Evolutionary conservation across 2,888 invertebrate species (phyloP).

Genomic region (Campaea margaritaria): DNA sequence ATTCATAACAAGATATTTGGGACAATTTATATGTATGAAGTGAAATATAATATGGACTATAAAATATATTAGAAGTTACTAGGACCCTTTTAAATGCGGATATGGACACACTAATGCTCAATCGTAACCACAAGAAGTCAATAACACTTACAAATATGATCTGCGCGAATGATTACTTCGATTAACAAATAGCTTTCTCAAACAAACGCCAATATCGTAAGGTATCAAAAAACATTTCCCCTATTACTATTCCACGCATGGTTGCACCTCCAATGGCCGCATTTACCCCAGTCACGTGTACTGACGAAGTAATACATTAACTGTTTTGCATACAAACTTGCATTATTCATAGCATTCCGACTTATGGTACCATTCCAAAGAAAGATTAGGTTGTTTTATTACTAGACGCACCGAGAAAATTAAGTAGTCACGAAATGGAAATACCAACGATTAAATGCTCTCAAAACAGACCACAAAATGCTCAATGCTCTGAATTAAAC

Average conservation of each 20-base stretch:
- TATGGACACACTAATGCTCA: no score
- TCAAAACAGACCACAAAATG: slow-evolving; percentile 19
- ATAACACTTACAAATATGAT: no score
- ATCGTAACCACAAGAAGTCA: no score
- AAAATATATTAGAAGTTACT: no score
- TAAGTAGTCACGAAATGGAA: slow-evolving; percentile 23
- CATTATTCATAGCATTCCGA: slow-evolving; percentile 69
- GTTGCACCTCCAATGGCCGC: slow-evolving; percentile 61
- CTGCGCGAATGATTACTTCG: not conserved
- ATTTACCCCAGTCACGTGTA: slow-evolving; percentile 72
- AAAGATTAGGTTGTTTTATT: slow-evolving; percentile 58
- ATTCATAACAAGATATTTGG: no score
- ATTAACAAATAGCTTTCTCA: slow-evolving; percentile 3
- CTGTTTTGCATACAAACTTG: slow-evolving; percentile 74
- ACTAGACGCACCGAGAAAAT: slow-evolving; percentile 36
- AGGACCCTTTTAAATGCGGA: no score
- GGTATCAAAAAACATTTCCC: slow-evolving; percentile 36
- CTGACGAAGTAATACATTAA: slow-evolving; percentile 69
- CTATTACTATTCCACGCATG: slow-evolving; percentile 64
- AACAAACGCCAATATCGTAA: slow-evolving; percentile 2
- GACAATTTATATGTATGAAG: no score
- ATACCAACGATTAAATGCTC: slow-evolving; percentile 2
- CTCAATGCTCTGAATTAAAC: slow-evolving; percentile 9
- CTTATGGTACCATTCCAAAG: slow-evolving; percentile 55
- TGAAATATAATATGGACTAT: no score